A percentile compares a stretch with the other conserved stretches of the same genome.
phyloP scores from a whole-genome alignment of 2,888 invertebrate species.

The Anorthoa munda region DNA sequence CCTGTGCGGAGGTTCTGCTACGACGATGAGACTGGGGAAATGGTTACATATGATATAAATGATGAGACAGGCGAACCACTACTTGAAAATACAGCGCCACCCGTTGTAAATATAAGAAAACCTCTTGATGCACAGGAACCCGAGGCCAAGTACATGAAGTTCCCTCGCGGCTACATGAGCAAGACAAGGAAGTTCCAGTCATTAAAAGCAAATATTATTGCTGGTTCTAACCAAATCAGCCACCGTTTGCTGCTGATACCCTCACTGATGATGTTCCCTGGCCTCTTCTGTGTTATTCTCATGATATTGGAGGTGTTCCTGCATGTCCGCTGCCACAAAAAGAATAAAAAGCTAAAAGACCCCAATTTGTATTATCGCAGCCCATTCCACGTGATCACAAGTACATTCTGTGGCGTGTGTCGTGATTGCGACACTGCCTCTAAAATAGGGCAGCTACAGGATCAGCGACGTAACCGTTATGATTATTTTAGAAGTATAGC shows the following conservation, averaged over 20 bases:
- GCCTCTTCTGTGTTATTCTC: slow-evolving; percentile 87
- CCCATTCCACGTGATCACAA: slow-evolving; percentile 93
- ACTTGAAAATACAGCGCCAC: slow-evolving; percentile 56
- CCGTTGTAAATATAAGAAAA: slow-evolving; percentile 33
- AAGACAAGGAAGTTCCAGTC: slow-evolving; percentile 81
- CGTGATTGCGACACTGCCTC: slow-evolving; percentile 92
- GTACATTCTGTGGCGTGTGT: slow-evolving; percentile 93
- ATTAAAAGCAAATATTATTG: slow-evolving; percentile 81
- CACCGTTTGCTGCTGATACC: slow-evolving; percentile 91
- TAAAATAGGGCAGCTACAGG: slow-evolving; percentile 92
- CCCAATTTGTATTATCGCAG: slow-evolving; percentile 92
- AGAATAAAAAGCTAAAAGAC: slow-evolving; percentile 91
- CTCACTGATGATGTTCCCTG: slow-evolving; percentile 91
- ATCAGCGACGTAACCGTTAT: slow-evolving; percentile 89
- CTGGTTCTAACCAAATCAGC: slow-evolving; percentile 83
- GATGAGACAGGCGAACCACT: slow-evolving; percentile 89
- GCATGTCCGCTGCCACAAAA: slow-evolving; percentile 93
- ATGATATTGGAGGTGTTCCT: slow-evolving; percentile 91
- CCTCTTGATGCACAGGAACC: slow-evolving; percentile 27
- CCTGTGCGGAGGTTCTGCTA: slow-evolving; percentile 74
- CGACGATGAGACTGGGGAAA: slow-evolving; percentile 90
- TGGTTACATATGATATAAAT: slow-evolving; percentile 82
- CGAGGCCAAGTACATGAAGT: slow-evolving; percentile 70
- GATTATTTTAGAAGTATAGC: slow-evolving; percentile 82
- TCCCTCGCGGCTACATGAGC: slow-evolving; percentile 77